These are phyloP conservation scores for Meganola albula DNA, from an alignment of 2,888 invertebrate species.

Conservation along the genomic window DNA sequence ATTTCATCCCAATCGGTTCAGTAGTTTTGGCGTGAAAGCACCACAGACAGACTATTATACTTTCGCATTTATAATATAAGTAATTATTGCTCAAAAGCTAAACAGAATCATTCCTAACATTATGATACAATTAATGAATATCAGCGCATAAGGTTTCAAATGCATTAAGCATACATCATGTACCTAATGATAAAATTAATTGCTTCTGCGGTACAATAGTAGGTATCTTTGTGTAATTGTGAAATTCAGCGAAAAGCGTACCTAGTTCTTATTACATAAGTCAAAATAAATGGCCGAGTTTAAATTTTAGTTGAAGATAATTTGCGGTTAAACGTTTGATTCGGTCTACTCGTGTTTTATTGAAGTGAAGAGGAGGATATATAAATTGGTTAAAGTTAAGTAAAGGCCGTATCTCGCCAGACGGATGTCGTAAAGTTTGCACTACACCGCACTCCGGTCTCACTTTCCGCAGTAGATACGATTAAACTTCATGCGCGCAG, in stretches of 20 bases:
- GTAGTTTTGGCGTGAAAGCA: no score
- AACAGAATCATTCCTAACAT: no score
- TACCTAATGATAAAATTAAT: slow-evolving; percentile 10
- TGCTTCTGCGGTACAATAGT: slow-evolving; percentile 30
- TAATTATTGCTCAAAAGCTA: no score
- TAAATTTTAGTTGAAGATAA: slow-evolving; percentile 59
- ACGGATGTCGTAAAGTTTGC: slow-evolving; percentile 49
- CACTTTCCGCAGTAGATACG: slow-evolving; percentile 39
- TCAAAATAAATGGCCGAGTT: slow-evolving; percentile 51
- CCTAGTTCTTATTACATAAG: slow-evolving; percentile 49
- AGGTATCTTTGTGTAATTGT: slow-evolving; percentile 34
- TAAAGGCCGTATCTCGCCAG: slow-evolving; percentile 50
- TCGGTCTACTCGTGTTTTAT: slow-evolving; percentile 22
- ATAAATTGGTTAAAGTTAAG: slow-evolving; percentile 36
- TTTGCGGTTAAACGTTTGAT: no score
- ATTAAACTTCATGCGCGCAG: slow-evolving; percentile 29
- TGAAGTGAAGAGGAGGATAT: slow-evolving; percentile 31
- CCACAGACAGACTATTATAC: no score
- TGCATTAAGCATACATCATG: slow-evolving; percentile 4
- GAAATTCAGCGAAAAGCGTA: slow-evolving; percentile 35
- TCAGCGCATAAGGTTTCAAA: no score
- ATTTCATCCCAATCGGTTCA: no score
- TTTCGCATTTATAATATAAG: no score
- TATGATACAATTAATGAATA: no score
- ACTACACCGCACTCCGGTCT: slow-evolving; percentile 23